Base-by-base conservation (phyloP, 2,888 invertebrate species). In the Nomada flava region DNA sequence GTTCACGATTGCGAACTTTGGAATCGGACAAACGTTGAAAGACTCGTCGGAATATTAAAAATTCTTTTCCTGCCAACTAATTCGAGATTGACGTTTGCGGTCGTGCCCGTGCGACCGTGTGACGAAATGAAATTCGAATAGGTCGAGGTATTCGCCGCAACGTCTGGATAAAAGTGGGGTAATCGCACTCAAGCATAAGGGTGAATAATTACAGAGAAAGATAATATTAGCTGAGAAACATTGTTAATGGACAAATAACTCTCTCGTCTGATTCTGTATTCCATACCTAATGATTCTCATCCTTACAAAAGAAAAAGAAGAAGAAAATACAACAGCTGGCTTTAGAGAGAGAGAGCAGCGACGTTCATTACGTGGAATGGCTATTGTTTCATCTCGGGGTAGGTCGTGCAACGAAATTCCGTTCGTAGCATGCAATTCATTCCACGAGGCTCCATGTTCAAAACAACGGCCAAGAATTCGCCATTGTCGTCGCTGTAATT, bases 321-420 rank as follows among this genome's bases (percentile, higher is more conserved):
- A 13, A 47, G 15, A 13, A 36, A 60, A 55, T 26, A 67, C 42
- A 55, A 62, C 36, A 23, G 23, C 44, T 15, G 18, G 0, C 50
- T 18, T 1, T 50, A 53, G 53, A n/a, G 11, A 20, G 11, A 20
- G 18, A 18, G n/a, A 36, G 2, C 29, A 42, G n/a, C n/a, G 7
- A 53, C 53, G 57, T 62, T 75, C 62, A 52, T 60, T 68, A 67
- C n/a, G 44, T 18, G 60, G 47, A 75, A 62, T 53, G 42, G 36
- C 42, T 42, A 68, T 75, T 75, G 50, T 53, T 15, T 23, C 18
- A 9, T 20, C 20, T 9, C 0, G 13, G 15, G 36, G 3, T 2
- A 13, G 59, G 65, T n/a, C 26, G 42, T 18, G 36, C 23, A 67
- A 67, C 42, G 26, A 50, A 60, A 67, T 74, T 52, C 36, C 20